Percentiles rank a stretch among this genome's conserved stretches.
phyloP scores from a whole-genome alignment of 2,888 invertebrate genomes.

The Cantharis flavilabris region DNA sequence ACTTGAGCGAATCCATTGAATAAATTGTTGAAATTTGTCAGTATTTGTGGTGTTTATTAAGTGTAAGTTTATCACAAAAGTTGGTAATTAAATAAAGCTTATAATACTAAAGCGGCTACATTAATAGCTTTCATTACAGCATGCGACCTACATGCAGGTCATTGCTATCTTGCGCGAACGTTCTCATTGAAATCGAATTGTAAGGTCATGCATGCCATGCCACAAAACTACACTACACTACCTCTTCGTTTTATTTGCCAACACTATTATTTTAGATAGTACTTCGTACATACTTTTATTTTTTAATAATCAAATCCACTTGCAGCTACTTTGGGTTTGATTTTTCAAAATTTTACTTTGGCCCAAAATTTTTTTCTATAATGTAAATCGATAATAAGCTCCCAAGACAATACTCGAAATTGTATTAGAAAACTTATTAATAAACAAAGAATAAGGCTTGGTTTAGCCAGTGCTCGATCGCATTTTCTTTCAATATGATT shows the following conservation, averaged over 20 bases:
- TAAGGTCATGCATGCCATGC: slow-evolving; percentile 47
- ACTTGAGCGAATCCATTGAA: not conserved
- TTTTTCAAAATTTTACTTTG: not conserved
- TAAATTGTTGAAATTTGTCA: not conserved
- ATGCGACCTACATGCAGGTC: slow-evolving; percentile 57
- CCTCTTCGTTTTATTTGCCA: not conserved
- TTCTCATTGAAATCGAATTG: slow-evolving; percentile 55
- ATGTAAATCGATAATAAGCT: not conserved
- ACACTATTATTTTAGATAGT: not conserved
- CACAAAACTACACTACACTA: slow-evolving; percentile 1
- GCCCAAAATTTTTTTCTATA: not conserved
- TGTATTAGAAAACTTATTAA: not conserved
- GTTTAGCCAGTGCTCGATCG: not conserved
- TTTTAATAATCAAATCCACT: not conserved
- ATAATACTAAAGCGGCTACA: slow-evolving; percentile 4
- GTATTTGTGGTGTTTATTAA: not conserved
- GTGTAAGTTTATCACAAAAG: not conserved
- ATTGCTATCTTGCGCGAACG: slow-evolving; percentile 56
- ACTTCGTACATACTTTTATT: not conserved
- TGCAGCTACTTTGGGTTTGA: not conserved
- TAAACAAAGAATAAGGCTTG: not conserved
- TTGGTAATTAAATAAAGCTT: slow-evolving; percentile 3
- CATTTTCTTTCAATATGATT: no score
- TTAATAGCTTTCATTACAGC: slow-evolving; percentile 45
- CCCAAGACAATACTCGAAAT: not conserved